Evolutionary conservation across 2,797 vertebrate genomes (phyloP), one percentile per base, ranked within the genome.

Genomic region (Emydoidea blandingii): DNA sequence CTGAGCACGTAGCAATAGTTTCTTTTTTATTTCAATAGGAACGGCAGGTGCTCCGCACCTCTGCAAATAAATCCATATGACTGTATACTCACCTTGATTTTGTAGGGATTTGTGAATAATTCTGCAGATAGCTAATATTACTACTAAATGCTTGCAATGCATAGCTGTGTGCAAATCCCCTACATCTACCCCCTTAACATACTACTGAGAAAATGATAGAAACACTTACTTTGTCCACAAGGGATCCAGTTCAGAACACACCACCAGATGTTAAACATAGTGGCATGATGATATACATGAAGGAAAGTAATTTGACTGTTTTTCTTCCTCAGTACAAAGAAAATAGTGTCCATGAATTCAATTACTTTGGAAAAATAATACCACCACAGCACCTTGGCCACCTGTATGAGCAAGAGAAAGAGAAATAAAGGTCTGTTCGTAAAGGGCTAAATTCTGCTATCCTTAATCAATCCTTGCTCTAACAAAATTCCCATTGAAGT

Each of bases 201-300:
- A 23, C 37, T 10, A 5, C 37, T 25, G 37, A 72, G 68, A 72
- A 49, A 91, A 57, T 1, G 0, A 93, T 79, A n/a, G 29, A 54
- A 34, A 83, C 21, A 98, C 99, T 99, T 98, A 99, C 99, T 99
- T 95, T 99, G 99, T 90, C 99, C 99, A 94, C 99, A 99, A 10
- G 99, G 99, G 95, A 99, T 99, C 99, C 99, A 99, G 97, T 99
- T 99, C 89, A 99, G 95, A 79, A 99, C 99, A 79, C 99, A 99
- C 99, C 99, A 99, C 99, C 99, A 99, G 97, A 99, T 99, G 97
- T 99, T 99, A 92, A 99, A 99, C 99, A 99, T 99, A 2, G 98
- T 98, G 87, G 98, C 99, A 8, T 99, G 99, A 95, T 99, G 99
- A 97, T 99, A 99, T 15, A 99, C 99, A 0, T 99, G 99, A 82